Base-by-base conservation (phyloP, 2,797 vertebrate species). In the Acridotheres tristis region DNA sequence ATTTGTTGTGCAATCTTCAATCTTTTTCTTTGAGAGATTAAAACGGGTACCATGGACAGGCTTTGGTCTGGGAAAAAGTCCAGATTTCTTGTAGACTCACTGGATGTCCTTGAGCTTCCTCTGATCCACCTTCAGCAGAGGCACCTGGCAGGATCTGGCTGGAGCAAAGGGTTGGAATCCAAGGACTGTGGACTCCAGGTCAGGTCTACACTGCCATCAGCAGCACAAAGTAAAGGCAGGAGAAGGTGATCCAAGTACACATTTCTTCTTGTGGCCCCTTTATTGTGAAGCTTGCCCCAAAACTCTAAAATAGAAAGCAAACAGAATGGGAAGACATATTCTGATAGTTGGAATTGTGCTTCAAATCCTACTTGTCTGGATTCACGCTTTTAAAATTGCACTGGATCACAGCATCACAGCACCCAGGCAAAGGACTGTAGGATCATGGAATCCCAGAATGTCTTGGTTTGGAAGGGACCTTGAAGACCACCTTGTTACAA, bases 171-270 rank as follows among this genome's bases (percentile, higher is more conserved):
- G 1, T 11, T 82, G 72, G 12, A 84, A 40, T 48, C 32, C 9
- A 42, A 77, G 47, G 36, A 13, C 42, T 6, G 0, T 0, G 10
- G 20, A 59, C 51, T 3, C 1, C 11, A 57, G 50, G 21, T 45
- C 17, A 55, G 13, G 54, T 26, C 34, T 48, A 76, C 48, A 9
- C 21, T 59, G 30, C 20, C 36, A 18, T 36, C 51, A 53, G 48
- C 47, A 74, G 51, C 50, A 16, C 34, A 26, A 21, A 47, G 73
- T 1, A 34, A 34, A 67, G 13, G 47, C 59, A 88, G 30, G 32
- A 77, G 43, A 27, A 68, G 20, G 29, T 36, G 47, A 17, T 79
- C 30, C 38, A 69, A 79, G 30, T 1, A 50, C 63, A 42, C 0
- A 0, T 18, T 32, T 2, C 29, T 87, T 78, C 50, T 71, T 4